Base-by-base conservation (phyloP, 1,140 invertebrate genomes). In the Drosophila quadrilineata region DNA sequence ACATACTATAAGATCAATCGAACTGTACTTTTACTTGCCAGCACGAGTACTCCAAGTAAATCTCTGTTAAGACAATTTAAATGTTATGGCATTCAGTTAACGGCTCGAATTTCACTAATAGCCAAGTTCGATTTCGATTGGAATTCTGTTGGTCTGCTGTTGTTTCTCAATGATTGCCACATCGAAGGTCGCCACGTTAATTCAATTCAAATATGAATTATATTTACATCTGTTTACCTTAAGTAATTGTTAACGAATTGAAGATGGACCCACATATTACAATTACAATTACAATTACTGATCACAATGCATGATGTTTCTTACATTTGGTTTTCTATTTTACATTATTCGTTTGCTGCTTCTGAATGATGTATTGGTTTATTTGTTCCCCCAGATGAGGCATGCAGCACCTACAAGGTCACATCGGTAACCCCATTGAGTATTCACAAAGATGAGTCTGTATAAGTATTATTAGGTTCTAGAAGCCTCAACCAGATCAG, bases 21-120 rank as follows among this genome's bases (percentile, higher is more conserved):
- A n/a, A n/a, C n/a, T n/a, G n/a, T n/a, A n/a, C n/a, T n/a, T n/a
- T n/a, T n/a, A n/a, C n/a, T n/a, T n/a, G n/a, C n/a, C n/a, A n/a
- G n/a, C n/a, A n/a, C n/a, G n/a, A n/a, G n/a, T n/a, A n/a, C n/a
- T 17, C 54, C 54, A 31, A n/a, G n/a, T 33, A 73, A 76, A 82
- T 82, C 77, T 69, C 40, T 38, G 58, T 48, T 84, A 84, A 82
- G 77, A 82, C 76, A 82, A 82, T 84, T 76, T 68, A 64, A 63
- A 71, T 24, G 26, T 69, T 41, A 54, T 70, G 77, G 77, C 77
- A 82, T 82, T 82, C 76, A 69, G 52, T 71, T 59, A 54, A 57
- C 71, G 74, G 52, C 57, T 76, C 73, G 45, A 76, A 76, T 76
- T 76, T 76, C 73, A 76, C 73, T 75, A 71, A 75, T 75, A 64